phyloP scores from a whole-genome alignment of 2,113 vertebrate genomes.

The Hipposideros armiger region DNA sequence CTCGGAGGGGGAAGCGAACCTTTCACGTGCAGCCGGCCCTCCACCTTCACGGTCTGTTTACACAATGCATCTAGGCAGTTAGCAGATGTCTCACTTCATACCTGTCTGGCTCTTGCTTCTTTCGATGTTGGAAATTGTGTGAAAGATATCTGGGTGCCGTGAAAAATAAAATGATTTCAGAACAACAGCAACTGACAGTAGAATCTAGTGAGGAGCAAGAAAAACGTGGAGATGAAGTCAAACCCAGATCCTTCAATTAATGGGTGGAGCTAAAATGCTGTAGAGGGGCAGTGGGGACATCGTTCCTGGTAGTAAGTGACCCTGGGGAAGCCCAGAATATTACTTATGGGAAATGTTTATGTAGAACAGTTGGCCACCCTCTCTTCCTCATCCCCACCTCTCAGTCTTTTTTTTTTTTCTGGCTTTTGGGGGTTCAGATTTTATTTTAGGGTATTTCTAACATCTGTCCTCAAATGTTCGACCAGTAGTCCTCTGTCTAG shows the following conservation, averaged over 20 bases:
- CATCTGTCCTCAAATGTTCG: neutral
- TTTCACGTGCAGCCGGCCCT: neutral
- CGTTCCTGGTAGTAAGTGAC: neutral
- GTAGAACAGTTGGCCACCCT: neutral
- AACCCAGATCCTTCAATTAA: neutral
- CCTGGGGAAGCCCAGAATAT: neutral
- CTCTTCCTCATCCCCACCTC: neutral
- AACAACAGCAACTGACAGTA: neutral
- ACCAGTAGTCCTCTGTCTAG: neutral
- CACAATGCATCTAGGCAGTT: neutral
- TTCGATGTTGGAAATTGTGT: neutral
- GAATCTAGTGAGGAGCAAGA: neutral
- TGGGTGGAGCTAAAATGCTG: too few relatives aligned
- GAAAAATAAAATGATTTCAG: neutral
- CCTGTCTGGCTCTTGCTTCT: neutral
- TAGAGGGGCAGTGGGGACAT: fast-evolving
- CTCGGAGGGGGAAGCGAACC: neutral
- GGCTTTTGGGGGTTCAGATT: neutral
- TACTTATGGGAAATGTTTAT: neutral
- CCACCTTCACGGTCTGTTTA: neutral
- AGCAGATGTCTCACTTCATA: neutral
- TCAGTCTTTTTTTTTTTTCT: neutral
- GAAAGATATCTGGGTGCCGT: neutral
- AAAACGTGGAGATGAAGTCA: neutral
- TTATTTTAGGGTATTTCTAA: slow-evolving; percentile 59